Conservation (phyloP, 2,888 invertebrate species). For the Anodontia alba region DNA sequence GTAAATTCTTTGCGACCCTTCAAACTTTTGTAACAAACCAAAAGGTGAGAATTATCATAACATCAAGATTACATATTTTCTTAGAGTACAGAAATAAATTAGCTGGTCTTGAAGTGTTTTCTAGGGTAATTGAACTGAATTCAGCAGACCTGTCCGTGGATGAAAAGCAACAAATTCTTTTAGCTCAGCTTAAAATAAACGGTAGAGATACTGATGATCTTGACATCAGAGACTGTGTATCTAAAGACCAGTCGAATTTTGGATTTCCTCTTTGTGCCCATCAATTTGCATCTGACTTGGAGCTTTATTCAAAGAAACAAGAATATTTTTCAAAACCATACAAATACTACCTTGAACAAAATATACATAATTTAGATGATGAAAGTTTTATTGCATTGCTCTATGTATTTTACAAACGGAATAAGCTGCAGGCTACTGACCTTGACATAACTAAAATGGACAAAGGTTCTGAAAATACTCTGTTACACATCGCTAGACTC, state of each 20-base stretch:
- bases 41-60: neutral
- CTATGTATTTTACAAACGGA: constrained; percentile 15
- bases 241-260: neutral
- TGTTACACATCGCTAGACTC: neutral
- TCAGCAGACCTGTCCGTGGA: neutral
- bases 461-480: neutral
- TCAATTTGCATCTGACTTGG: neutral
- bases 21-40: neutral
- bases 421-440: neutral
- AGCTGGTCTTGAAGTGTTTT: neutral
- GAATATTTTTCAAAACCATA: constrained; percentile 6
- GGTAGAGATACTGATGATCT: neutral
- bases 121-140: neutral
- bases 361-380: neutral
- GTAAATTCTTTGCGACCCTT: neutral
- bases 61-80: neutral
- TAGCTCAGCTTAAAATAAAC: neutral
- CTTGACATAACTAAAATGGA: neutral
- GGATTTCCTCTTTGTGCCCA: constrained; percentile 13
- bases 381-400: neutral
- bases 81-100: neutral
- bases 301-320: neutral
- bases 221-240: neutral
- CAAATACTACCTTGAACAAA: constrained; percentile 4
- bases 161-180: neutral